These are phyloP conservation scores for Tringa solitaria DNA, from an alignment of 2,113 vertebrate genomes.

Conservation along the genomic window DNA sequence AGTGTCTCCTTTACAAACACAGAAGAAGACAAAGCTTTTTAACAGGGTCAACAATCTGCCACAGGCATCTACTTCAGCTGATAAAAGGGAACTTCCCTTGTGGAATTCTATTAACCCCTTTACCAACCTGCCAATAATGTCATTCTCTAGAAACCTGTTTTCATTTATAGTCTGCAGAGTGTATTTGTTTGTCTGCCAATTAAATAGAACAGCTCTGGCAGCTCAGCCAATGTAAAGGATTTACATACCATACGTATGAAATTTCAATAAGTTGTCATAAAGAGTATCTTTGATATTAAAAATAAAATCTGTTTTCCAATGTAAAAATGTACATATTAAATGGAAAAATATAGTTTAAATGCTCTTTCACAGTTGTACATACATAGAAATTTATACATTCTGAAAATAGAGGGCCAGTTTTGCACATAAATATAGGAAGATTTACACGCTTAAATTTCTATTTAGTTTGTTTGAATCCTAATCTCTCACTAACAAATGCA, in stretches of 20 bases:
- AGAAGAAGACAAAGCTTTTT: background rate
- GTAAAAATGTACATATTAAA: background rate
- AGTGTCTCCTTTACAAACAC: background rate
- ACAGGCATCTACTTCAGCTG: background rate
- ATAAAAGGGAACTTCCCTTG: constrained; percentile 20
- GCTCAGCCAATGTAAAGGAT: background rate
- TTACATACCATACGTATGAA: background rate
- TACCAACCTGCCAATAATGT: background rate
- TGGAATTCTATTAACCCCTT: constrained; percentile 46
- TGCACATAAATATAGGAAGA: background rate
- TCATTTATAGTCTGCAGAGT: background rate
- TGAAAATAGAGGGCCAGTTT: background rate
- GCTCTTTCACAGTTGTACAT: background rate
- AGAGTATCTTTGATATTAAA: background rate
- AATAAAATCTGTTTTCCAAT: background rate
- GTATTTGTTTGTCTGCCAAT: constrained; percentile 20
- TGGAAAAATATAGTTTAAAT: background rate
- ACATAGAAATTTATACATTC: background rate
- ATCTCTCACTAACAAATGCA: background rate
- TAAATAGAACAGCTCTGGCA: background rate
- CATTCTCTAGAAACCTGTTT: constrained; percentile 6
- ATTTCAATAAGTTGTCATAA: background rate
- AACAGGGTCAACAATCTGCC: background rate
- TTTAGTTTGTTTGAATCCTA: background rate
- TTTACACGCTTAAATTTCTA: background rate